These are phyloP conservation scores for Drosophila lutescens DNA, from an alignment of 2,888 invertebrate genomes.

Conservation along the genomic window DNA sequence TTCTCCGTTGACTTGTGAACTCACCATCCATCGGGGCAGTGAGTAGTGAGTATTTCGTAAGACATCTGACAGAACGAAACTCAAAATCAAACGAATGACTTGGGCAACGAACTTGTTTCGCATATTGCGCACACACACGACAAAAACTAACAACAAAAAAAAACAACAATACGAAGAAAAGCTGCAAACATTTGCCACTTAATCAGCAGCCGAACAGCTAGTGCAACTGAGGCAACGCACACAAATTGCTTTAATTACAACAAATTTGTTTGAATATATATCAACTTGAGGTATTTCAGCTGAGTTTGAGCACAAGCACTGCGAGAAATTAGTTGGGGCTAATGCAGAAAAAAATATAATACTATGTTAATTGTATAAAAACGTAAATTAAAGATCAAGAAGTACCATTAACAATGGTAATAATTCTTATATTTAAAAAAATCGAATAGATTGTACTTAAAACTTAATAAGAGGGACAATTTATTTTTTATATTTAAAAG, in stretches of 20 bases:
- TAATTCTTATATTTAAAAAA: too few relatives aligned
- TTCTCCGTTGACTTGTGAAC: constrained; percentile 41
- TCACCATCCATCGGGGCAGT: constrained; percentile 40
- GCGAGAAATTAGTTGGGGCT: background rate
- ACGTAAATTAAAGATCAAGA: too few relatives aligned
- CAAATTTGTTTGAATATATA: constrained; percentile 67
- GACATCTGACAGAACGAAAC: constrained; percentile 49
- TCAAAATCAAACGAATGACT: constrained; percentile 61
- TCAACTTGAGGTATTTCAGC: constrained; percentile 46
- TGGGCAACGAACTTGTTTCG: constrained; percentile 72
- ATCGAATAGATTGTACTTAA: too few relatives aligned
- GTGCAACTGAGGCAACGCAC: constrained; percentile 57
- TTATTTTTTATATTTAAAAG: too few relatives aligned
- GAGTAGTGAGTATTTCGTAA: constrained; percentile 26
- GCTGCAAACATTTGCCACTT: constrained; percentile 68
- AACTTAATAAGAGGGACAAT: too few relatives aligned
- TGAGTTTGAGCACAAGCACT: constrained; percentile 21
- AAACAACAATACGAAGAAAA: constrained; percentile 12
- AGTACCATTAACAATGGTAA: too few relatives aligned
- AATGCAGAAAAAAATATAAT: too few relatives aligned
- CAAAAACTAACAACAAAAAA: background rate
- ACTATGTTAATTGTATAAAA: too few relatives aligned
- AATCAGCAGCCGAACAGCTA: constrained; percentile 57
- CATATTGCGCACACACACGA: constrained; percentile 41
- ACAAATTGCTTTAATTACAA: constrained; percentile 73